phyloP scores from a whole-genome alignment of 2,888 invertebrate species.

The Onthophagus sagittarius region DNA sequence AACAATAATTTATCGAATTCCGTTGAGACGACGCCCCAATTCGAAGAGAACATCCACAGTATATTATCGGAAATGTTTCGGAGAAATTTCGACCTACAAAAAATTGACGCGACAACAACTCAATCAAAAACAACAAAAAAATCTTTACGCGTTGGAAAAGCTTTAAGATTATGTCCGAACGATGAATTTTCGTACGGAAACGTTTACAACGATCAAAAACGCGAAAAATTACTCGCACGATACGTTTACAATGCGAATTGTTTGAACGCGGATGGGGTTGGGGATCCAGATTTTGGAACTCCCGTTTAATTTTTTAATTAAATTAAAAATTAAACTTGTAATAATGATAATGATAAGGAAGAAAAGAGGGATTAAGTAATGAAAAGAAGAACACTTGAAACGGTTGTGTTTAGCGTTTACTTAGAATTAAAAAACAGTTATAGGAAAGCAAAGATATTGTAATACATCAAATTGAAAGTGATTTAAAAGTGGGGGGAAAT shows the following conservation, averaged over 20 bases:
- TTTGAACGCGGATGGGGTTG: constrained; percentile 53
- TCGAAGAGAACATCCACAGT: constrained; percentile 48
- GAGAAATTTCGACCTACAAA: constrained; percentile 39
- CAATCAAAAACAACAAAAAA: constrained; percentile 36
- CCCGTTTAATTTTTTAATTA: no score
- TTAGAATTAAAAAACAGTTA: constrained; percentile 6
- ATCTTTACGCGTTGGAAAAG: constrained; percentile 47
- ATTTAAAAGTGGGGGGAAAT: no score
- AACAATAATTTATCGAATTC: constrained; percentile 10
- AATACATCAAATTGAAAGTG: constrained; percentile 2
- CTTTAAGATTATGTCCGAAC: constrained; percentile 46
- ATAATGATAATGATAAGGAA: constrained; percentile 19
- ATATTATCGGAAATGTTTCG: constrained; percentile 47
- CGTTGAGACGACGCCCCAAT: constrained; percentile 44
- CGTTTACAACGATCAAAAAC: constrained; percentile 42
- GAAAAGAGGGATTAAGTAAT: constrained; percentile 17
- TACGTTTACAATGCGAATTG: constrained; percentile 49
- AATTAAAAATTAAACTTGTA: constrained; percentile 29
- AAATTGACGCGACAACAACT: constrained; percentile 28
- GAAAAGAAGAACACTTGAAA: constrained; percentile 4
- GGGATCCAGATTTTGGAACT: constrained; percentile 66
- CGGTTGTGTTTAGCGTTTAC: constrained; percentile 17
- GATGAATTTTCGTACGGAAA: constrained; percentile 38
- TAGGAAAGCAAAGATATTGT: constrained; percentile 9
- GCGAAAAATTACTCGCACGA: constrained; percentile 47